These are phyloP conservation scores for Podabrus alpinus DNA, from an alignment of 2,888 invertebrate genomes.

Conservation along the genomic window DNA sequence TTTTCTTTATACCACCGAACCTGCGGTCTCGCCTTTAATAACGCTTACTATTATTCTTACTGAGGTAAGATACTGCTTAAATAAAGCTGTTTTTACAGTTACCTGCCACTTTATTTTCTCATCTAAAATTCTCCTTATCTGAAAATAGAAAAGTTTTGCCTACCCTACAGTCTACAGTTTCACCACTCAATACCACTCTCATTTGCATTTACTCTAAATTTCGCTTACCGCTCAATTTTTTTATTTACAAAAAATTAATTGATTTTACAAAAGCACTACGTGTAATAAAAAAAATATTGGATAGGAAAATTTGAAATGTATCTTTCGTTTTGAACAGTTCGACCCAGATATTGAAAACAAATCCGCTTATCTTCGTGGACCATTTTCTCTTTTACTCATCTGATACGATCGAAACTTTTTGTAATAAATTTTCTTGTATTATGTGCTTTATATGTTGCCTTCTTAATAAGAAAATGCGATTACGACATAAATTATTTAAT, in stretches of 20 bases:
- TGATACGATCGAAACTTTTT: slow-evolving; percentile 7
- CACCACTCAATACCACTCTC: background rate
- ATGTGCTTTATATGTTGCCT: background rate
- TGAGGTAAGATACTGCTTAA: background rate
- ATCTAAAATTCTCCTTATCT: background rate
- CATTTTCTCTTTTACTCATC: slow-evolving; percentile 11
- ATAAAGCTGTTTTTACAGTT: background rate
- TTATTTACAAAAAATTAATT: background rate
- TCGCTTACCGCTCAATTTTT: background rate
- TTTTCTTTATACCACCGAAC: no score
- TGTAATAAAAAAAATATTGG: background rate
- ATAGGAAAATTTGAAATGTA: slow-evolving; percentile 16
- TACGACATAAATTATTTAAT: background rate
- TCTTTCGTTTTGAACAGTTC: slow-evolving; percentile 18
- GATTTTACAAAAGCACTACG: background rate
- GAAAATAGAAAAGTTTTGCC: background rate
- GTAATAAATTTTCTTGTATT: background rate
- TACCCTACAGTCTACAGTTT: background rate
- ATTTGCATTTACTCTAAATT: background rate
- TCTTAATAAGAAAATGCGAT: background rate
- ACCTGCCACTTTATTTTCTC: background rate
- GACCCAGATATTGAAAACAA: slow-evolving; percentile 19
- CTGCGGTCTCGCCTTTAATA: background rate
- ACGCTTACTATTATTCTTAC: background rate
- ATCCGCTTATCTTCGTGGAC: slow-evolving; percentile 20